Conservation (phyloP, 2,797 vertebrate genomes). For the Psittacula derbiana region DNA sequence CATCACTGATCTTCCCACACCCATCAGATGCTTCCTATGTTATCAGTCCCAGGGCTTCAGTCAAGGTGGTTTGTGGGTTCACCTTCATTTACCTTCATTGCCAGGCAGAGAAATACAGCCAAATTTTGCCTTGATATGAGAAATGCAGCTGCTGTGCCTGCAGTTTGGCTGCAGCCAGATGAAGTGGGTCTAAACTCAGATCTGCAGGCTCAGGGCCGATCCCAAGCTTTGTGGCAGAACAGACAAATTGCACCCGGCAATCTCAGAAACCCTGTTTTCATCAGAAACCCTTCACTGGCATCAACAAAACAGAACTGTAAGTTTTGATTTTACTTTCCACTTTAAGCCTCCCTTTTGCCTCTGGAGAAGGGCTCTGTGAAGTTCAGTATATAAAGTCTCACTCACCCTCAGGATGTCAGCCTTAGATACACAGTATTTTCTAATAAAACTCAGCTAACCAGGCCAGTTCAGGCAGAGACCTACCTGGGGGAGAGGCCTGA, state of each 20-base stretch:
- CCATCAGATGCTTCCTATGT: neutral
- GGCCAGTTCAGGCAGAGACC: neutral
- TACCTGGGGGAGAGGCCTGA: conserved; percentile 18
- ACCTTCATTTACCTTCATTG: neutral
- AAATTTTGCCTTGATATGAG: neutral
- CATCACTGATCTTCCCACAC: neutral
- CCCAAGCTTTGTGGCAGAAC: neutral
- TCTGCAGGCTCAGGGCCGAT: neutral
- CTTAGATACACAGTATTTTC: neutral
- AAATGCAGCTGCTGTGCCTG: neutral
- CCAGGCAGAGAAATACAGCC: neutral
- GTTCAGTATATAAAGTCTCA: neutral
- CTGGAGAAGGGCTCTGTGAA: neutral
- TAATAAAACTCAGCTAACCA: neutral
- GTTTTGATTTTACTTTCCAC: neutral
- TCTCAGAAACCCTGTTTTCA: neutral
- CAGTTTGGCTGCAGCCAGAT: neutral
- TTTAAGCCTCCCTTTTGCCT: neutral
- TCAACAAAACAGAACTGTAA: neutral
- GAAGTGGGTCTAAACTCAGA: accelerated
- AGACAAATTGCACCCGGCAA: neutral
- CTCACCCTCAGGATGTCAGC: neutral
- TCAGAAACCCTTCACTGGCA: neutral
- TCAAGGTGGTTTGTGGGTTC: neutral
- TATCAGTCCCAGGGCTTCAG: neutral